phyloP scores from a whole-genome alignment of 2,888 invertebrate genomes.

The Himalopsyche japonica region DNA sequence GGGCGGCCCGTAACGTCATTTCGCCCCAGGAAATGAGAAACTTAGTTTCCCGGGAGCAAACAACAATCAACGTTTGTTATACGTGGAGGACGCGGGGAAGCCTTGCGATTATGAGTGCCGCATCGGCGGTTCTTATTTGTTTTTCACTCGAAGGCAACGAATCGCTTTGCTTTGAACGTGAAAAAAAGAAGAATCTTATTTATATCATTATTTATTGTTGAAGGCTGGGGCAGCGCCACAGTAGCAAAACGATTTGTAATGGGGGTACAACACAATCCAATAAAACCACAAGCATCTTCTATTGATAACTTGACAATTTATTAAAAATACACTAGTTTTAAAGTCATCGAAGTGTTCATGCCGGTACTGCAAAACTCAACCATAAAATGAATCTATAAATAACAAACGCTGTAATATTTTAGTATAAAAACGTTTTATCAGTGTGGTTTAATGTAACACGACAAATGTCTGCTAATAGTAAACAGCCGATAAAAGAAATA shows the following conservation, averaged over 20 bases:
- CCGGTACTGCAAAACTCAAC: too few relatives aligned
- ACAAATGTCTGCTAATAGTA: background rate
- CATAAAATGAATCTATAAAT: too few relatives aligned
- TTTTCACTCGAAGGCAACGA: background rate
- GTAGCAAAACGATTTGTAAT: too few relatives aligned
- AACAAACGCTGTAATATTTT: too few relatives aligned
- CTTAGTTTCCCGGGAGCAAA: slow-evolving; percentile 20
- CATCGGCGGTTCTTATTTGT: background rate
- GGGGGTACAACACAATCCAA: too few relatives aligned
- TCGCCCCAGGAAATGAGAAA: slow-evolving; percentile 32
- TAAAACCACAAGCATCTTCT: too few relatives aligned
- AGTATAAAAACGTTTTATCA: background rate
- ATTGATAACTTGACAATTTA: too few relatives aligned
- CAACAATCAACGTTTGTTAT: slow-evolving; percentile 20
- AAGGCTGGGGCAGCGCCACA: too few relatives aligned
- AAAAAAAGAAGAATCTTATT: background rate
- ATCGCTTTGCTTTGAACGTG: background rate
- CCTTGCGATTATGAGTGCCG: background rate
- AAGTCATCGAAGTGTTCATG: too few relatives aligned
- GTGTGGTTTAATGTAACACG: background rate
- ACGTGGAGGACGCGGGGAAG: background rate
- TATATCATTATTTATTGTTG: background rate
- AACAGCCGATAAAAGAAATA: background rate
- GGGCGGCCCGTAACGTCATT: slow-evolving; percentile 11
- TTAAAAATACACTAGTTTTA: too few relatives aligned